Conservation (phyloP, 2,797 vertebrate genomes). For the Xiphorhynchus erythropygius region DNA sequence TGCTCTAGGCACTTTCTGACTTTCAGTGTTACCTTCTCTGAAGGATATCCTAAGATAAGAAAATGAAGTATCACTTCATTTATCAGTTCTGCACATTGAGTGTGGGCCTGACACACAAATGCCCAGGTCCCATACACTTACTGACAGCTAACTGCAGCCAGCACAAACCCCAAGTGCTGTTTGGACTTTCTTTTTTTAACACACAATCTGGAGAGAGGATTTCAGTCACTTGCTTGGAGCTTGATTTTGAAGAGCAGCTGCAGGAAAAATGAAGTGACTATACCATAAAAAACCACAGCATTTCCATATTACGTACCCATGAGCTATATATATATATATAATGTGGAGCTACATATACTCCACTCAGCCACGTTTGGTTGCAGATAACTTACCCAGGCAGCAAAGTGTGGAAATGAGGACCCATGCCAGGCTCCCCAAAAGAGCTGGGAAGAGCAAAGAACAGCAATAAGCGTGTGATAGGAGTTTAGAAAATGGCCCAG, state of each 20-base stretch:
- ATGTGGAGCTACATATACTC: background rate
- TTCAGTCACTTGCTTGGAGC: background rate
- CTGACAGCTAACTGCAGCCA: background rate
- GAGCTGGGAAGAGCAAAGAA: background rate
- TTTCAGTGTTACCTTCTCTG: background rate
- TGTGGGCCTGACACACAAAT: background rate
- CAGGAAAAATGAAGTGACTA: background rate
- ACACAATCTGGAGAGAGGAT: background rate
- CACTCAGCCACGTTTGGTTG: background rate
- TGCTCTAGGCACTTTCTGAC: background rate
- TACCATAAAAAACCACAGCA: background rate
- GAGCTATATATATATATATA: background rate
- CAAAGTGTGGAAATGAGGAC: background rate
- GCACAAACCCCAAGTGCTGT: background rate
- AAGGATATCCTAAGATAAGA: background rate
- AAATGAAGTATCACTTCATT: background rate
- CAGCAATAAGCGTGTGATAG: background rate
- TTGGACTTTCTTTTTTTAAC: background rate
- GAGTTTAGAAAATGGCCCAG: background rate
- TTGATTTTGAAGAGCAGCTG: constrained; percentile 24
- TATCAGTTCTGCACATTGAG: background rate
- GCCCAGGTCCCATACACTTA: background rate
- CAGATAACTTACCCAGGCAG: background rate
- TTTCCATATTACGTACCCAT: background rate
- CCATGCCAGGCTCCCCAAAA: background rate